These are phyloP conservation scores for Falco naumanni DNA, from an alignment of 2,797 vertebrate species.

Conservation along the genomic window DNA sequence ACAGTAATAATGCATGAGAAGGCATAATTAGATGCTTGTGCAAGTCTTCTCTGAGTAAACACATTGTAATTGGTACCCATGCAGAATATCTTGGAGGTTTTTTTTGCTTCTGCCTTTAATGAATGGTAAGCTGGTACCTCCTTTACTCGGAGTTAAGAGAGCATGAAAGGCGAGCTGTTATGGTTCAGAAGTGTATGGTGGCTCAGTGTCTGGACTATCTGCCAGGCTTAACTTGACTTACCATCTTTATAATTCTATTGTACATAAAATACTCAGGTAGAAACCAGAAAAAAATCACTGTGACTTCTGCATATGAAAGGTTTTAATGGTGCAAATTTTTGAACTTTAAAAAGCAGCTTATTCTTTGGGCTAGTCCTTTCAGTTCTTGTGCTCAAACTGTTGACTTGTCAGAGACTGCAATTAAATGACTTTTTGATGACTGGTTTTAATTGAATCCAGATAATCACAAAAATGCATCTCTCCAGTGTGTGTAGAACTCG, in stretches of 20 bases:
- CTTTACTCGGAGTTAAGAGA: background rate
- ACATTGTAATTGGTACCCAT: conserved; percentile 7
- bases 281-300: background rate
- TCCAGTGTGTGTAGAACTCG: background rate
- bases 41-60: conserved; percentile 38
- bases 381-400: background rate
- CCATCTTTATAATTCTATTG: background rate
- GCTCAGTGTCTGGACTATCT: background rate
- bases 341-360: background rate
- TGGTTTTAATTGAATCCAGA: conserved; percentile 16
- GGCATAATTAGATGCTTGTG: conserved; percentile 38
- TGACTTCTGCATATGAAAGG: background rate
- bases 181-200: background rate
- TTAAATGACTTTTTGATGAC: background rate
- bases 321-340: background rate
- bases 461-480: background rate
- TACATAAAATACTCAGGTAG: background rate
- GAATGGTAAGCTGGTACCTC: background rate
- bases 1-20: background rate
- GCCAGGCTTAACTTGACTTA: background rate
- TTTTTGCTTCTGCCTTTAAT: conserved; percentile 20
- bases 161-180: background rate
- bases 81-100: conserved; percentile 8
- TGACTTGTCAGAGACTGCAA: background rate
- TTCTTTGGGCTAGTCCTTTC: background rate